Evolutionary conservation across 2,888 invertebrate genomes (phyloP), one percentile per base, ranked within the genome.

Genomic region (Drosophila subquinaria): DNA sequence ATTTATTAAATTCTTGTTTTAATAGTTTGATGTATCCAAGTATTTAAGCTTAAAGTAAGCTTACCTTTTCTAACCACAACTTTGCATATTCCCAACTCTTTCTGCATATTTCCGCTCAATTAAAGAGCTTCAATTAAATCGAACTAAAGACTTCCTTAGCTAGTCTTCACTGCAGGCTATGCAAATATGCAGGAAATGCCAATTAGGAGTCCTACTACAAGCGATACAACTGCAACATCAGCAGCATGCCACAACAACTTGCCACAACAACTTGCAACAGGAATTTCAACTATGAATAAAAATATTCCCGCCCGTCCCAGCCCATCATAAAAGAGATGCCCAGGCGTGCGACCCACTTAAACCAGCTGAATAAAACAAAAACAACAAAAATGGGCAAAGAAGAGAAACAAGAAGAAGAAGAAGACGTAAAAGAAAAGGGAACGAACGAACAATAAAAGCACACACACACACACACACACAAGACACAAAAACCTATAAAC

Each of bases 401-500:
- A 45, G 38, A 38, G 48, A 30, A 42, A 53, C 20, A 20, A 57
- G 61, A 35, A 30, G 47, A 15, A 43, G 51, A 45, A 40, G 43
- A 48, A 35, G 40, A 20, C 11, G 35, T 23, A 42, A 9, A 55
- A 45, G 59, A 30, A 47, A 42, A 23, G 23, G 40, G n/a, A 23
- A 55, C 43, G 27, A 40, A 23, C 43, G 11, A 56, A 43, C 38
- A 66, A 60, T 42, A 66, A 59, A 60, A 50, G 48, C 27, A 65
- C 30, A 48, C 43, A 48, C 43, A 74, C 62, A 50, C 27, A 65
- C 30, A 48, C 43, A 48, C 43, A 74, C 62, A 50, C 27, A 61
- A 43, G 55, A 63, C 64, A 77, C 52, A 67, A 63, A 67, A 69
- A 81, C 59, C 73, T 73, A 81, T 77, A 81, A 81, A 71, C 70